phyloP scores from a whole-genome alignment of 1,140 invertebrate species.

The Seison nebaliae region DNA sequence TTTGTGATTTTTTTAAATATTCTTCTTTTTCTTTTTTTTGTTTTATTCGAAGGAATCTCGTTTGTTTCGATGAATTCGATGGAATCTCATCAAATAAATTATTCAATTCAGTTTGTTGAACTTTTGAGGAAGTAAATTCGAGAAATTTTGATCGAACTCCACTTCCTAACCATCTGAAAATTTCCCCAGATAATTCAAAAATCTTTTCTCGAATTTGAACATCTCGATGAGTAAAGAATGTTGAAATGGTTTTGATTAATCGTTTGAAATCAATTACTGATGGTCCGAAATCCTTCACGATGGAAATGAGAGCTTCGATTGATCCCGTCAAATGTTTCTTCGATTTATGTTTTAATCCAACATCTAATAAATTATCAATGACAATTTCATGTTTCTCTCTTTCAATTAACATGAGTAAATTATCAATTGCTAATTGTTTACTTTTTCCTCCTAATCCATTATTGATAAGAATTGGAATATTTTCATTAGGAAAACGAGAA shows the following conservation, averaged over 20 bases:
- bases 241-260: slow-evolving; percentile 54
- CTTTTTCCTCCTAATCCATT: slow-evolving; percentile 71
- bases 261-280: slow-evolving; percentile 67
- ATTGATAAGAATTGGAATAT: slow-evolving; percentile 55
- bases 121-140: neutral
- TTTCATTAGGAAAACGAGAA: slow-evolving; percentile 54
- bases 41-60: slow-evolving; percentile 57
- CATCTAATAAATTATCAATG: slow-evolving; percentile 62
- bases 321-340: slow-evolving; percentile 69
- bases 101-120: slow-evolving; percentile 52
- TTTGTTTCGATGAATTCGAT: slow-evolving; percentile 41
- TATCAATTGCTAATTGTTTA: slow-evolving; percentile 59
- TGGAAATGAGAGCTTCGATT: slow-evolving; percentile 39
- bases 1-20: slow-evolving; percentile 26
- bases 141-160: slow-evolving; percentile 46
- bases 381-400: slow-evolving; percentile 63
- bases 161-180: slow-evolving; percentile 64
- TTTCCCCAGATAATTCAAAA: slow-evolving; percentile 58
- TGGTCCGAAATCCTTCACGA: slow-evolving; percentile 49
- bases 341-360: slow-evolving; percentile 68
- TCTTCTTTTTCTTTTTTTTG: too few relatives aligned
- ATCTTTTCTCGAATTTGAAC: slow-evolving; percentile 67
- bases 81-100: slow-evolving; percentile 52
- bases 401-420: slow-evolving; percentile 71
- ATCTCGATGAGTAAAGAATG: slow-evolving; percentile 61